Conservation (phyloP, 35 echinoderm and acorn worm genomes). For the Diadema setosum region DNA sequence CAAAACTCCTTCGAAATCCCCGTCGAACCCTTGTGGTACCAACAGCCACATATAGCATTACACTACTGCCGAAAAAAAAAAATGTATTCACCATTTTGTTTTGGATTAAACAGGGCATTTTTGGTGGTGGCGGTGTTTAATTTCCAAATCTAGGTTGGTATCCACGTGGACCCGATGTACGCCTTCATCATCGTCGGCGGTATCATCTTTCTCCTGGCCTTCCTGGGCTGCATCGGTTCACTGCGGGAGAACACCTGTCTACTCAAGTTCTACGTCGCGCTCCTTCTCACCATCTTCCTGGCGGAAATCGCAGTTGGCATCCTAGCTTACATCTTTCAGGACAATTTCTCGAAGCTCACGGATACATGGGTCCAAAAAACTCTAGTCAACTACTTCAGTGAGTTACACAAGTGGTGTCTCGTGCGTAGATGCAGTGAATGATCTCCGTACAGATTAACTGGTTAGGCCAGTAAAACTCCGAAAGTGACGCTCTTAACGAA, state of each 20-base stretch:
- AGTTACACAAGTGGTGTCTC: no score
- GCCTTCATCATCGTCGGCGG: slow-evolving; percentile 85
- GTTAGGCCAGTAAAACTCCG: no score
- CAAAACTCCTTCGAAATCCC: no score
- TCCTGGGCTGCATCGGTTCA: slow-evolving; percentile 85
- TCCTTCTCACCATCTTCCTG: slow-evolving; percentile 77
- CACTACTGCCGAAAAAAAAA: no score
- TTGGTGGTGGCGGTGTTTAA: no score
- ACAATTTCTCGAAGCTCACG: slow-evolving; percentile 40
- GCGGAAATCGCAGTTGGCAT: slow-evolving; percentile 72
- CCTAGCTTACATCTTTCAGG: slow-evolving; percentile 79
- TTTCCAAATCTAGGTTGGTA: slow-evolving; percentile 52
- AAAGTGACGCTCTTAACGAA: no score
- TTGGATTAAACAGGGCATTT: no score
- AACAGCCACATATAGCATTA: no score
- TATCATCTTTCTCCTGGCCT: slow-evolving; percentile 84
- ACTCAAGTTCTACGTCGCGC: slow-evolving; percentile 66
- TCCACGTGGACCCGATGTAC: slow-evolving; percentile 86
- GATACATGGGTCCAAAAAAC: slow-evolving; percentile 73
- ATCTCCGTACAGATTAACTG: no score
- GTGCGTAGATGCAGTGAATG: no score
- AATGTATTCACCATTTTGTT: no score
- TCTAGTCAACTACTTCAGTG: slow-evolving; percentile 75
- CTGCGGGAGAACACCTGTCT: slow-evolving; percentile 80
- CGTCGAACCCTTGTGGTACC: no score